Evolutionary conservation across 2,797 vertebrate genomes (phyloP).

Genomic region (Pantherophis alleghaniensis): DNA sequence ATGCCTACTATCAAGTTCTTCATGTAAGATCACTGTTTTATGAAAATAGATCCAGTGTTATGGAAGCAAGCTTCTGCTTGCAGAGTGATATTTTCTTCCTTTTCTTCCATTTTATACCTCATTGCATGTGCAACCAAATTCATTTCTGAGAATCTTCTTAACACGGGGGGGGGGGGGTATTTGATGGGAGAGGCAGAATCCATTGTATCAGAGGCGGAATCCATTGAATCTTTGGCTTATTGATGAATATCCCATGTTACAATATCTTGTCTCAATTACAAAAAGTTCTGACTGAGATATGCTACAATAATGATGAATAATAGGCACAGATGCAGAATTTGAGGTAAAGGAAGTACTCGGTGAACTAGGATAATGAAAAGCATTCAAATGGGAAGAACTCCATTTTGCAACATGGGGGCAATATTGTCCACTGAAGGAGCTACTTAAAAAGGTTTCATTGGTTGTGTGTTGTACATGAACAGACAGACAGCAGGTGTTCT

Average conservation of each 20-base stretch:
- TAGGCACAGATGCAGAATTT: neutral
- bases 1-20: constrained; percentile 86
- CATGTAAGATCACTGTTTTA: constrained; percentile 72
- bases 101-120: neutral
- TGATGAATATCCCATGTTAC: neutral
- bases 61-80: neutral
- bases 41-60: neutral
- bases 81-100: neutral
- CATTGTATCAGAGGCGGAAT: neutral
- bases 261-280: constrained; percentile 5
- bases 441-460: neutral
- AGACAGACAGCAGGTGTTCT: neutral
- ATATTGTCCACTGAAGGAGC: neutral
- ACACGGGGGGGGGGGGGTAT: neutral
- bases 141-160: neutral
- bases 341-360: neutral
- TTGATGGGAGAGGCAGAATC: neutral
- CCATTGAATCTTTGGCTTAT: neutral
- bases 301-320: neutral
- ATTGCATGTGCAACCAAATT: neutral
- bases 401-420: neutral
- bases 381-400: neutral
- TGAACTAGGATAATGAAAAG: neutral
- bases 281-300: constrained; percentile 18
- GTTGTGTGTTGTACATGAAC: neutral